Conservation (phyloP, 2,888 invertebrate species). For the Drosophila nr. medialis region DNA sequence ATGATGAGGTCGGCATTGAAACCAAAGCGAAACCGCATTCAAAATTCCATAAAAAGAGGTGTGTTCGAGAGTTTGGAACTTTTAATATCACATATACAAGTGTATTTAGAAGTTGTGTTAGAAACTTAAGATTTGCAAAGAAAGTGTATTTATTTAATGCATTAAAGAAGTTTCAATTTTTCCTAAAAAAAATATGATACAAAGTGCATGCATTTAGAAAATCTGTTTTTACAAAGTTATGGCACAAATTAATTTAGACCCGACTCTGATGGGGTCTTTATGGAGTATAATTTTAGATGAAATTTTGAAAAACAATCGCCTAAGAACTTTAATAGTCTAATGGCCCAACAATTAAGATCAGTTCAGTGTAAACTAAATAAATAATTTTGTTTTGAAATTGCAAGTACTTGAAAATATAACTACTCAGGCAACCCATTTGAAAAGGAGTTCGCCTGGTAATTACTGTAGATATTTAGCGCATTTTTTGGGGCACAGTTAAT, state of each 20-base stretch:
- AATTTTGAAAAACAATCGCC: not conserved
- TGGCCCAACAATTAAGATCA: not conserved
- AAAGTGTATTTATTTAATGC: no score
- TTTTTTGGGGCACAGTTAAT: slow-evolving; percentile 41
- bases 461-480: slow-evolving; percentile 13
- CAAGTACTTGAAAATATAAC: not conserved
- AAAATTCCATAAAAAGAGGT: slow-evolving; percentile 28
- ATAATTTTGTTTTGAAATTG: not conserved
- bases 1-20: slow-evolving; percentile 51
- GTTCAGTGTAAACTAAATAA: not conserved
- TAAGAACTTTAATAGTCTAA: not conserved
- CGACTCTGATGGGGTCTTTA: not conserved
- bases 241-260: no score
- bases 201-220: not conserved
- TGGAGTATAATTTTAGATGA: not conserved
- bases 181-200: not conserved
- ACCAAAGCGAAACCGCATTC: slow-evolving; percentile 44
- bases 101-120: not conserved
- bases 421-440: not conserved
- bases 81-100: not conserved
- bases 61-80: not conserved
- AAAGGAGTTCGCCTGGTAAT: slow-evolving; percentile 6
- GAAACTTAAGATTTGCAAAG: not conserved
- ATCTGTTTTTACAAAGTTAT: not conserved
- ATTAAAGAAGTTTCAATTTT: not conserved